Percentiles rank a stretch among this genome's conserved stretches.
Evolutionary conservation across 2,113 vertebrate species (phyloP).

Genomic region (Mionectes macconnelli): DNA sequence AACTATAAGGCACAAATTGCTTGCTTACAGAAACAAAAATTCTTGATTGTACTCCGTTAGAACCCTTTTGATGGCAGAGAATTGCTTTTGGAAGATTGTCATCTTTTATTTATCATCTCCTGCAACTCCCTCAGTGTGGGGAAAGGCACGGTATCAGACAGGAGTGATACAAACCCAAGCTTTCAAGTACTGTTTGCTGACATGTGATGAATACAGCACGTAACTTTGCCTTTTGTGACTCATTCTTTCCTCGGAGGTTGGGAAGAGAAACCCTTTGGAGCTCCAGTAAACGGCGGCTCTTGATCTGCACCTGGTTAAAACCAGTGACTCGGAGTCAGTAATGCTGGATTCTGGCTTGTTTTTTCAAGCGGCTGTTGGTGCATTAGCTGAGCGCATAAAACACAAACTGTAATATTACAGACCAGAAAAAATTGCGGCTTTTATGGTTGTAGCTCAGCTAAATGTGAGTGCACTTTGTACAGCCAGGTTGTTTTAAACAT

Average conservation of each 20-base stretch:
- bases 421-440: not conserved
- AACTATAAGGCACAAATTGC: not conserved
- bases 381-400: not conserved
- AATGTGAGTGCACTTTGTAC: not conserved
- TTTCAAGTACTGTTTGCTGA: not conserved
- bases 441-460: not conserved
- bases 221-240: not conserved
- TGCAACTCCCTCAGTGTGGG: not conserved
- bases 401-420: not conserved
- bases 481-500: not conserved
- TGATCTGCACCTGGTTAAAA: not conserved
- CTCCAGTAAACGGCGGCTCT: not conserved
- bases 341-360: not conserved
- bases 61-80: not conserved
- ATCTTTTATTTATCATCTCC: not conserved
- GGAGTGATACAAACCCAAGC: conserved; percentile 9
- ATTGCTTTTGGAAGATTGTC: conserved; percentile 16
- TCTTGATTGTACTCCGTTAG: not conserved
- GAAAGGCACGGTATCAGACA: not conserved
- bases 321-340: not conserved
- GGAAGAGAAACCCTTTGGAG: not conserved
- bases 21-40: not conserved
- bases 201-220: not conserved
- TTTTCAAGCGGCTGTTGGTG: not conserved
- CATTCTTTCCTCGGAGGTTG: not conserved